Evolutionary conservation across 2,888 invertebrate species (phyloP), one percentile per base, ranked within the genome.

Genomic region (Cephus nigrinus): DNA sequence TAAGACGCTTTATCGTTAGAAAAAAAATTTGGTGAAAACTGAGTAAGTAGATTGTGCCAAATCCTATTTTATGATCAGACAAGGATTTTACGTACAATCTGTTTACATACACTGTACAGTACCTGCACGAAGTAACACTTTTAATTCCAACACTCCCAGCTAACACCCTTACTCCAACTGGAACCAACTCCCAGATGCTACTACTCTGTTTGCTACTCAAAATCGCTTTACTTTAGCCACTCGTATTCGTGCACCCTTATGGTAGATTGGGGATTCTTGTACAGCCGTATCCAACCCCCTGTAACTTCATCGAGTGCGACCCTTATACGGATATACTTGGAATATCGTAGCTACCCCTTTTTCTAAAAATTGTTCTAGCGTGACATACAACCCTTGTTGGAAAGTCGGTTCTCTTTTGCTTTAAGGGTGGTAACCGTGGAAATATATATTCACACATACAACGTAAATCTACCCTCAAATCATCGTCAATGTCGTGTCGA

Each of bases 161-260:
- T 79, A 76, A 80, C 78, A n/a, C 4, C 69, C 80, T 36, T 55
- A 78, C 73, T 76, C 76, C 76, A 32, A 32, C 74, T 78, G 78
- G 78, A 73, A 76, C 76, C 68, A 76, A 73, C 75, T 32, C 74
- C 76, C 69, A 36, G 78, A 72, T 76, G 78, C 76, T 34, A 34
- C 34, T 34, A 11, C 34, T 34, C 78, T 73, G 74, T 80, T 78
- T 78, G 80, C 78, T 75, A 72, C 77, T 78, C 79, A 75, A 79
- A 80, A 79, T 76, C 77, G 80, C 79, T 80, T 82, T 73, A 76
- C 80, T 76, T 78, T 55, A 71, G 74, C 72, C 75, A 80, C 76
- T 80, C 40, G 40, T 23, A 55, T 55, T 55, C 40, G 2, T 55
- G 40, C 23, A 55, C 23, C 23, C 40, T 55, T 55, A 55, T 23